A percentile compares a stretch with the other conserved stretches of the same genome.
Evolutionary conservation across 2,797 vertebrate genomes (phyloP).

Genomic region (Ispidina picta): DNA sequence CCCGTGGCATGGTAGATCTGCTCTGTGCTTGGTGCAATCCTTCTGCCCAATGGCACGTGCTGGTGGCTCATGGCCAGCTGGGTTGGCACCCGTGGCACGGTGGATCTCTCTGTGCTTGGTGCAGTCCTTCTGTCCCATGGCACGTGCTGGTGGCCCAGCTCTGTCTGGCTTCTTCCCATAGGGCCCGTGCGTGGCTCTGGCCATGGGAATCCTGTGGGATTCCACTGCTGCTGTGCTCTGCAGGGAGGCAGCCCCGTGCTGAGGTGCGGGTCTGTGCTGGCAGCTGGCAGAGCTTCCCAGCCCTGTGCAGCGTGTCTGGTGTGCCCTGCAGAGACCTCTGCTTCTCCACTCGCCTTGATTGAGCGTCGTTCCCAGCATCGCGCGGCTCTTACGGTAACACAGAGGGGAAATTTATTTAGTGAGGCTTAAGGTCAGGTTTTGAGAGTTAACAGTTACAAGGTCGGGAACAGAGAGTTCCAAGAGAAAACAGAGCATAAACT

Average conservation of each 20-base stretch:
- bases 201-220: rapidly evolving
- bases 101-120: too few relatives aligned
- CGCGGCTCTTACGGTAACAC: neutral
- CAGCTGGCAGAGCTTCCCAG: neutral
- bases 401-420: neutral
- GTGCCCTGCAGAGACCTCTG: neutral
- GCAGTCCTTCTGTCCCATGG: rapidly evolving
- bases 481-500: neutral
- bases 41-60: too few relatives aligned
- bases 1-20: rapidly evolving
- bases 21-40: neutral
- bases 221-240: rapidly evolving
- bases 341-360: neutral
- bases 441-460: neutral
- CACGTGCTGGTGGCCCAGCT: rapidly evolving
- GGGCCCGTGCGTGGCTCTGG: neutral
- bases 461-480: neutral
- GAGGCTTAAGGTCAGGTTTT: neutral
- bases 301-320: rapidly evolving
- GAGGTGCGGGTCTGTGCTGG: neutral
- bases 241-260: rapidly evolving
- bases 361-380: neutral
- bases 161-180: neutral
- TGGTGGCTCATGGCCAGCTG: too few relatives aligned
- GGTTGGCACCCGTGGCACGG: too few relatives aligned